Percentiles rank a stretch among this genome's conserved stretches.
phyloP scores from a whole-genome alignment of 2,888 invertebrate genomes.

The Arge pagana region DNA sequence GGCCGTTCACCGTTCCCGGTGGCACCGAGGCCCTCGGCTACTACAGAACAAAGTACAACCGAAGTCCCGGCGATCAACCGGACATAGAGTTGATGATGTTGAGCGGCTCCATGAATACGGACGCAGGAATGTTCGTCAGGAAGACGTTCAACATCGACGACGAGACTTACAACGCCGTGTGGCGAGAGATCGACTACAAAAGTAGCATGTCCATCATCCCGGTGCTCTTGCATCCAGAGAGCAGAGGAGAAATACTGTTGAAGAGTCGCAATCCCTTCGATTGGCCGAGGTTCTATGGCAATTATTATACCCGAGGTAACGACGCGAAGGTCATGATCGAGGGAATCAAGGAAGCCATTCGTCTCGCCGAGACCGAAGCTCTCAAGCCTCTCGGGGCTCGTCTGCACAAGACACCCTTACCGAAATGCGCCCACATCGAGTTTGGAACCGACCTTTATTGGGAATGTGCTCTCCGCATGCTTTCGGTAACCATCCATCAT shows the following conservation, averaged over 20 bases:
- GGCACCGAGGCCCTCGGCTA: slow-evolving; percentile 66
- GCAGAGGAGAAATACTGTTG: slow-evolving; percentile 67
- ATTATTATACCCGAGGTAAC: slow-evolving; percentile 66
- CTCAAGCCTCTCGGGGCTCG: slow-evolving; percentile 63
- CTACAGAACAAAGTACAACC: slow-evolving; percentile 64
- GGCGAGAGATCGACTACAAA: slow-evolving; percentile 56
- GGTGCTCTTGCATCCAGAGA: slow-evolving; percentile 66
- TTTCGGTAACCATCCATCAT: slow-evolving; percentile 66
- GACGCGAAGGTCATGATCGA: slow-evolving; percentile 65
- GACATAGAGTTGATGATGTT: slow-evolving; percentile 74
- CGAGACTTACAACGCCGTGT: slow-evolving; percentile 58
- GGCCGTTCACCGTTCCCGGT: slow-evolving; percentile 62
- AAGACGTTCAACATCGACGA: slow-evolving; percentile 57
- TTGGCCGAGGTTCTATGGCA: slow-evolving; percentile 68
- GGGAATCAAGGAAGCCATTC: slow-evolving; percentile 61
- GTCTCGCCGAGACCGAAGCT: slow-evolving; percentile 62
- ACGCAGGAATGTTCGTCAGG: slow-evolving; percentile 39
- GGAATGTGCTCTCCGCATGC: slow-evolving; percentile 64
- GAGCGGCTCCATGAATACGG: slow-evolving; percentile 65
- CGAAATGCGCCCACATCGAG: slow-evolving; percentile 59
- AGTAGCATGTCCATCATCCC: slow-evolving; percentile 62
- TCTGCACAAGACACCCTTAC: slow-evolving; percentile 60
- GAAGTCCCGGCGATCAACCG: slow-evolving; percentile 64
- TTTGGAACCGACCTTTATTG: slow-evolving; percentile 66
- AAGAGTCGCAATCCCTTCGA: slow-evolving; percentile 65